Conservation (phyloP, 2,888 invertebrate species). For the Cerastoderma edule region DNA sequence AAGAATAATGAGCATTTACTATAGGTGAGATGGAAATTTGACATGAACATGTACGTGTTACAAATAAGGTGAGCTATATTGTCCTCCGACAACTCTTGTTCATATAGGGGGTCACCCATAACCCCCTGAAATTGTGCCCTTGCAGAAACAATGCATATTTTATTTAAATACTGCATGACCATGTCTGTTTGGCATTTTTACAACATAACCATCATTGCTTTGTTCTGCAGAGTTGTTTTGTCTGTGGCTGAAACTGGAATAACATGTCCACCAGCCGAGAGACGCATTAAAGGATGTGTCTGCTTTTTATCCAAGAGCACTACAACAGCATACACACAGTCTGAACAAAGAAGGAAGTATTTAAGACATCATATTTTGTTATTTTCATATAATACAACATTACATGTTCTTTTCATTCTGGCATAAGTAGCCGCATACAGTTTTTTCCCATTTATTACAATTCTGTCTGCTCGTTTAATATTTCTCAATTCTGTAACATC, state of each 20-base stretch:
- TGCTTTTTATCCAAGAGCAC: not conserved
- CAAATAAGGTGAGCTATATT: not conserved
- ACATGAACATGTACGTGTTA: too few relatives aligned
- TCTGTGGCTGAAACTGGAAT: not conserved
- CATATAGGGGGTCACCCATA: too few relatives aligned
- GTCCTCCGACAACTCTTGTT: too few relatives aligned
- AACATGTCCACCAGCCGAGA: not conserved
- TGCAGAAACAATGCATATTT: not conserved
- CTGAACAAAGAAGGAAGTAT: conserved; percentile 20
- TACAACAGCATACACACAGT: conserved; percentile 1
- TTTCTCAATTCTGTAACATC: conserved; percentile 17
- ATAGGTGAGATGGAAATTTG: too few relatives aligned
- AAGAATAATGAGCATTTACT: too few relatives aligned
- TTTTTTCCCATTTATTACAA: conserved; percentile 23
- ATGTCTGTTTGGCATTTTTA: conserved; percentile 3
- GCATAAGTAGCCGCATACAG: conserved; percentile 20
- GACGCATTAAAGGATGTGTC: not conserved
- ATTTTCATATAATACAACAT: conserved; percentile 27
- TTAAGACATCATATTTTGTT: conserved; percentile 17
- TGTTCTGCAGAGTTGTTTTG: not conserved
- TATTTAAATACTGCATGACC: conserved; percentile 13
- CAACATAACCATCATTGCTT: not conserved
- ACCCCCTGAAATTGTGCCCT: too few relatives aligned
- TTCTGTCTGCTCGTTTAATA: conserved; percentile 21
- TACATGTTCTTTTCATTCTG: conserved; percentile 32